phyloP scores from a whole-genome alignment of 2,797 vertebrate species.

The Todus mexicanus region DNA sequence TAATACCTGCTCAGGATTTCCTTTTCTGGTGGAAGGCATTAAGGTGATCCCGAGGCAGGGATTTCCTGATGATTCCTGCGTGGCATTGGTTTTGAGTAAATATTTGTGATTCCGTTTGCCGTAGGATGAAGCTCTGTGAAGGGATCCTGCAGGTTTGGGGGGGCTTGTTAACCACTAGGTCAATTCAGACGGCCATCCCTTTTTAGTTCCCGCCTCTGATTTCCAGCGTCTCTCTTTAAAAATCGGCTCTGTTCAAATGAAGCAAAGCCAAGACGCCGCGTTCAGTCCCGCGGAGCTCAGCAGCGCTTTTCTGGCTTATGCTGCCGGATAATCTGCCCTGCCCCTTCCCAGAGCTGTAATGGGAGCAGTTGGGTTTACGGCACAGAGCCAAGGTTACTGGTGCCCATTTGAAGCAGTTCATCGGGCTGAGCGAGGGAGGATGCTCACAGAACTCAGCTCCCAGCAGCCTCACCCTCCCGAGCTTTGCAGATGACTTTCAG shows the following conservation, averaged over 20 bases:
- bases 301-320: accelerated
- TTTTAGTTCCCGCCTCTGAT: neutral
- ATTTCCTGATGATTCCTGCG: neutral
- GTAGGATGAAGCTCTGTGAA: neutral
- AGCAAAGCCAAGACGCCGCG: accelerated
- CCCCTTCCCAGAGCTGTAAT: accelerated
- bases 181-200: neutral
- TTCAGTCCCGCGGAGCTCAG: neutral
- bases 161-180: no score
- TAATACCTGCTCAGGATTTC: conserved; percentile 1
- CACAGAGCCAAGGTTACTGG: neutral
- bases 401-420: accelerated
- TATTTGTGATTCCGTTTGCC: conserved; percentile 10
- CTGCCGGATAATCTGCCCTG: neutral
- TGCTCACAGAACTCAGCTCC: accelerated
- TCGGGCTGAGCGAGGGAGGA: neutral
- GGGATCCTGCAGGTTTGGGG: neutral
- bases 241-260: neutral
- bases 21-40: neutral
- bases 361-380: neutral
- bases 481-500: neutral
- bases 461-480: neutral
- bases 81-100: neutral
- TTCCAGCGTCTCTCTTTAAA: neutral
- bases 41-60: neutral